Percentiles rank a stretch among this genome's conserved stretches.
These are phyloP conservation scores for Amitus sp. DNA, from an alignment of 2,888 invertebrate genomes.

Conservation along the genomic window DNA sequence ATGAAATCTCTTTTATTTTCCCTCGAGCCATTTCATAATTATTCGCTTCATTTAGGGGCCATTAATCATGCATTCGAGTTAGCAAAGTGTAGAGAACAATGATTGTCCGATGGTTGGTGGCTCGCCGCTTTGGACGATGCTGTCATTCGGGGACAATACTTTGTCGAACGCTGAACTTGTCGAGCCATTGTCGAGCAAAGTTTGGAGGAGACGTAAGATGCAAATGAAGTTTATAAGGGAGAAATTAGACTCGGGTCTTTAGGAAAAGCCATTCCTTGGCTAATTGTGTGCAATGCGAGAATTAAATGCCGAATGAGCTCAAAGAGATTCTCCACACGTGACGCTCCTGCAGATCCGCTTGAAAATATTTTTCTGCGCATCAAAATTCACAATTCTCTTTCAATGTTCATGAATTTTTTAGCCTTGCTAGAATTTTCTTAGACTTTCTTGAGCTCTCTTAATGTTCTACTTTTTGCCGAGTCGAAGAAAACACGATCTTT, in stretches of 20 bases:
- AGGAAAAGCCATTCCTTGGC: neutral
- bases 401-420: no score
- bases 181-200: slow-evolving; percentile 37
- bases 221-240: slow-evolving; percentile 39
- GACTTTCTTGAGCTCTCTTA: no score
- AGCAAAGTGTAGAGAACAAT: slow-evolving; percentile 31
- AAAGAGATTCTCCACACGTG: neutral
- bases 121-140: slow-evolving; percentile 38
- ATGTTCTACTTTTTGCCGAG: no score
- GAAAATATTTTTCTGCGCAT: no score
- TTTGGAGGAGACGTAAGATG: slow-evolving; percentile 33
- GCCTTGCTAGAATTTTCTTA: no score
- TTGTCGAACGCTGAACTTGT: slow-evolving; percentile 21
- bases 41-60: slow-evolving; percentile 48
- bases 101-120: slow-evolving; percentile 37
- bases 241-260: slow-evolving; percentile 31
- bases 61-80: slow-evolving; percentile 44
- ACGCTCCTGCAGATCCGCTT: no score
- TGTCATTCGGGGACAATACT: slow-evolving; percentile 42
- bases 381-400: no score
- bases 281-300: neutral
- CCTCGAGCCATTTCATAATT: slow-evolving; percentile 38
- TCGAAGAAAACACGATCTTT: no score
- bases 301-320: neutral
- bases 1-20: neutral